These are phyloP conservation scores for Drosophila nannoptera DNA, from an alignment of 1,140 invertebrate genomes.

Conservation along the genomic window DNA sequence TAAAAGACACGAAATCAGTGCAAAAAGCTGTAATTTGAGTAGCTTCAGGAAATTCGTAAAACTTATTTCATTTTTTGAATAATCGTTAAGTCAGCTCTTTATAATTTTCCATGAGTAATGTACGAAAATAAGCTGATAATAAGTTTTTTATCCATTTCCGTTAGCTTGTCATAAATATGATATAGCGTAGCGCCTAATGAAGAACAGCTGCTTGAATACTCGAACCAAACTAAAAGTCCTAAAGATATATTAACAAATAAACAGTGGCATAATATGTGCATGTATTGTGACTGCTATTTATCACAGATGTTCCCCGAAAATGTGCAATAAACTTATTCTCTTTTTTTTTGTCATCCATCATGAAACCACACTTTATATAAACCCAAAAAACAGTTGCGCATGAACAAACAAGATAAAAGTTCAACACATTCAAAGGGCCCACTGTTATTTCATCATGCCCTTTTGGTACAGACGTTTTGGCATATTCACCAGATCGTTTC, in stretches of 20 bases:
- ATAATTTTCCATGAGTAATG: slow-evolving; percentile 26
- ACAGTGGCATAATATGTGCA: no score
- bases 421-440: neutral
- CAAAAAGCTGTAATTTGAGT: slow-evolving; percentile 9
- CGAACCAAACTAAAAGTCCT: neutral
- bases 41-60: slow-evolving; percentile 7
- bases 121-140: slow-evolving; percentile 30
- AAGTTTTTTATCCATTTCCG: slow-evolving; percentile 37
- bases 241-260: no score
- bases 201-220: slow-evolving; percentile 2
- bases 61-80: neutral
- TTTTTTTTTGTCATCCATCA: neutral
- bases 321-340: neutral
- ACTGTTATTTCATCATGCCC: neutral
- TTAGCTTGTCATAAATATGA: slow-evolving; percentile 10
- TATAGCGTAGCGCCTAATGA: neutral
- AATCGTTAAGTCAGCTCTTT: slow-evolving; percentile 9
- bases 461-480: slow-evolving; percentile 47
- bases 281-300: no score
- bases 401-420: slow-evolving; percentile 2
- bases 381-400: neutral
- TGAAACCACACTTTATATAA: neutral
- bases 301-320: neutral
- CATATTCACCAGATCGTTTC: slow-evolving; percentile 46
- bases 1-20: neutral